Conservation (phyloP, 2,797 vertebrate genomes). For the Neoniphon sammara region DNA sequence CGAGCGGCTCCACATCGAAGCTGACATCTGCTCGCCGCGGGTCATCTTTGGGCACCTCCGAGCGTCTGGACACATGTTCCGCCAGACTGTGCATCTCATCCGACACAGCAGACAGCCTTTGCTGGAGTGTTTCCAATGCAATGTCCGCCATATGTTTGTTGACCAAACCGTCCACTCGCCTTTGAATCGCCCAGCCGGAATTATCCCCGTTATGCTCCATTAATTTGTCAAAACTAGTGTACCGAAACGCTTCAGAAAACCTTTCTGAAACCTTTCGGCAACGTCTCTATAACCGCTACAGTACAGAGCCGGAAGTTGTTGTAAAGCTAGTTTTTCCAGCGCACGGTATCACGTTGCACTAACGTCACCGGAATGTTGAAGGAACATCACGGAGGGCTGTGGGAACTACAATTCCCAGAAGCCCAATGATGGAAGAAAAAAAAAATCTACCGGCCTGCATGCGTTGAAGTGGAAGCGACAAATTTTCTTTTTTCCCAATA, state of each 20-base stretch:
- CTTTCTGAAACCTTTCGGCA: slow-evolving; percentile 11
- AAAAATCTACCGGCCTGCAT: too few relatives aligned
- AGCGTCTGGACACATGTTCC: slow-evolving; percentile 53
- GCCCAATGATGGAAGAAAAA: too few relatives aligned
- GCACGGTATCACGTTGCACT: slow-evolving; percentile 66
- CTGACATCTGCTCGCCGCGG: slow-evolving; percentile 44
- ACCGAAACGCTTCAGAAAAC: too few relatives aligned
- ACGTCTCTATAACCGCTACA: slow-evolving; percentile 27
- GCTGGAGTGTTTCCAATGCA: slow-evolving; percentile 68
- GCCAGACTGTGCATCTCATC: slow-evolving; percentile 69
- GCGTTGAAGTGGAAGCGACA: too few relatives aligned
- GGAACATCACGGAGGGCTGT: slow-evolving; percentile 51
- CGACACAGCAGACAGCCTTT: slow-evolving; percentile 63
- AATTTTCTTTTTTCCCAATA: too few relatives aligned
- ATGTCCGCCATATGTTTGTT: slow-evolving; percentile 77
- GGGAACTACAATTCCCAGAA: slow-evolving; percentile 69
- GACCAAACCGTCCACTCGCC: slow-evolving; percentile 67
- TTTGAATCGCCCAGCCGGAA: slow-evolving; percentile 60
- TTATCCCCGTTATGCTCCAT: slow-evolving; percentile 62
- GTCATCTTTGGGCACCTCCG: slow-evolving; percentile 42
- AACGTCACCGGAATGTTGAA: slow-evolving; percentile 73
- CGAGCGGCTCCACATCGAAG: slow-evolving; percentile 48
- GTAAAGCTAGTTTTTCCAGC: slow-evolving; percentile 34
- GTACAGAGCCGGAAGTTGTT: slow-evolving; percentile 66
- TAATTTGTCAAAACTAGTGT: background rate